Base-by-base conservation (phyloP, 2,113 vertebrate species). In the Hypomesus transpacificus region DNA sequence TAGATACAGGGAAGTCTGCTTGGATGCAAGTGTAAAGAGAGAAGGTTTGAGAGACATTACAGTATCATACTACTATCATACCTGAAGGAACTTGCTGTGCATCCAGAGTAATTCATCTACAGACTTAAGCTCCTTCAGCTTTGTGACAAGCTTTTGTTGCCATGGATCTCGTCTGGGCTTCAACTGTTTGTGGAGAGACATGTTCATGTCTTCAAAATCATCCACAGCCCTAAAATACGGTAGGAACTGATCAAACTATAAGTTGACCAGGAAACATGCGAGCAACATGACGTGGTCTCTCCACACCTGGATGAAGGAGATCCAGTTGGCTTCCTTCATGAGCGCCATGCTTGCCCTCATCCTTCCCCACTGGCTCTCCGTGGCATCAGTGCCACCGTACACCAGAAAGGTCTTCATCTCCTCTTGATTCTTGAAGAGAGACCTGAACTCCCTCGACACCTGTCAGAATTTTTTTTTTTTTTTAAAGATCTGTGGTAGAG, bases 131-230 rank as follows among this genome's bases (percentile, higher is more conserved):
- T 93, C 86, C 75, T 91, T 90, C n/a, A 93, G 80, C 84, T 92
- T 91, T 16, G 80, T 83, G 58, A 91, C 17, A 77, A 91, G 74
- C 26, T 93, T 94, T 84, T 93, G 91, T 68, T 94, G 89, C 87
- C 92, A 94, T 3, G 82, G 91, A 82, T 94, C 92, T 75, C 53
- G 78, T 82, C 86, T 89, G 73, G 91, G 88, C 74, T 91, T 94
- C 75, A 92, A 87, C 87, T 92, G 56, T 71, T 74, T 17, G 20
- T 11, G 21, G 13, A 26, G 20, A 28, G 26, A 54, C 31, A 34
- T 34, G 31, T 34, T 34, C 4, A 34, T 34, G 31, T 34, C 4
- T 7, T 34, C 31, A 34, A 34, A 34, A 34, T 34, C 31, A 34
- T 34, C 31, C 31, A 34, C 31, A 34, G 31, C 31, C 31, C 31